Evolutionary conservation across 2,888 invertebrate genomes (phyloP).

Genomic region (Athalia circularis): DNA sequence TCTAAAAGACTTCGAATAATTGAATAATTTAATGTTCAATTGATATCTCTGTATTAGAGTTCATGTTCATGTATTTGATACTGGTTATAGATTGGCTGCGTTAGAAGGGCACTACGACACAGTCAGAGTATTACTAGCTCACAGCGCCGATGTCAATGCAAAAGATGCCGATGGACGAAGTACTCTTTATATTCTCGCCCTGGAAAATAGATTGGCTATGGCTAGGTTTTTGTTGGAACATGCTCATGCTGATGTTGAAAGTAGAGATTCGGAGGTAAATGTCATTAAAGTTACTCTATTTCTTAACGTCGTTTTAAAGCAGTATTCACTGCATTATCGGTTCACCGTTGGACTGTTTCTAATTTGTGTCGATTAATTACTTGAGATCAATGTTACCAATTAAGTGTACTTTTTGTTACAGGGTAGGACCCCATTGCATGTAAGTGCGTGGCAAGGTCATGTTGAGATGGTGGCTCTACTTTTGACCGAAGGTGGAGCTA

Average conservation of each 20-base stretch:
- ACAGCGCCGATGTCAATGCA: conserved; percentile 90
- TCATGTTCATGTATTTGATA: conserved; percentile 26
- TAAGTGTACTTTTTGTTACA: conserved; percentile 61
- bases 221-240: conserved; percentile 87
- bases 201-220: conserved; percentile 91
- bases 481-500: conserved; percentile 87
- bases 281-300: neutral
- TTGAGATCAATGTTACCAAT: neutral
- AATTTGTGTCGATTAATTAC: neutral
- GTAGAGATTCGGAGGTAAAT: conserved; percentile 87
- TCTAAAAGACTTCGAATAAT: no score
- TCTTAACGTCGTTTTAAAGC: no score
- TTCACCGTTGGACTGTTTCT: neutral
- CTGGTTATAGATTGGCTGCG: conserved; percentile 81
- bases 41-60: neutral
- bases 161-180: conserved; percentile 95
- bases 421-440: conserved; percentile 93
- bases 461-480: conserved; percentile 93
- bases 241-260: conserved; percentile 88
- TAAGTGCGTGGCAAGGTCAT: conserved; percentile 96
- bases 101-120: conserved; percentile 90
- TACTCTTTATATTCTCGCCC: conserved; percentile 92
- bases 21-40: no score
- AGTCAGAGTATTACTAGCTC: conserved; percentile 81
- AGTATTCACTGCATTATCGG: no score